Evolutionary conservation across 2,113 vertebrate genomes (phyloP).

Genomic region (Brachionichthys hirsutus): DNA sequence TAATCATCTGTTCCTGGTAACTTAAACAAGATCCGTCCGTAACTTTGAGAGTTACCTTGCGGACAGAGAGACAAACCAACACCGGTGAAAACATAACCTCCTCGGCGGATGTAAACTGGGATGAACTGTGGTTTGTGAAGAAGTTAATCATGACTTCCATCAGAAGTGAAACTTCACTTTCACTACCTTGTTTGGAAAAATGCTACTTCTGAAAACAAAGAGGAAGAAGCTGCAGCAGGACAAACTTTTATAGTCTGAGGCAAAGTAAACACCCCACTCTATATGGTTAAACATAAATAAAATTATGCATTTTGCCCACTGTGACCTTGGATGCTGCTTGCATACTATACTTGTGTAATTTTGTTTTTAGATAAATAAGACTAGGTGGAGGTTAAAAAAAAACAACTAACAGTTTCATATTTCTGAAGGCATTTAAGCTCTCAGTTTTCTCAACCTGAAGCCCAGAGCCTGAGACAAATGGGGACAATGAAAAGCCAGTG

Average conservation of each 20-base stretch:
- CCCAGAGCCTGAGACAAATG: background rate
- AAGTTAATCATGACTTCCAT: background rate
- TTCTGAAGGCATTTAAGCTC: slow-evolving; percentile 20
- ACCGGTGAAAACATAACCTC: too few relatives aligned
- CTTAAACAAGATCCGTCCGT: too few relatives aligned
- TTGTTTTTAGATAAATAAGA: slow-evolving; percentile 13
- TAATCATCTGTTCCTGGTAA: too few relatives aligned
- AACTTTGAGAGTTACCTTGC: too few relatives aligned
- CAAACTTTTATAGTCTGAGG: too few relatives aligned
- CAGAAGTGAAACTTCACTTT: background rate
- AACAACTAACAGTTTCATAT: slow-evolving; percentile 6
- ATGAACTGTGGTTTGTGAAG: background rate
- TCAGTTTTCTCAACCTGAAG: slow-evolving; percentile 4
- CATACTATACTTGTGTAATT: slow-evolving; percentile 1
- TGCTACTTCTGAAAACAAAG: background rate
- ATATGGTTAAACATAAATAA: too few relatives aligned
- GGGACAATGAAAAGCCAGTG: slow-evolving; percentile 10
- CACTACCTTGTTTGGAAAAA: too few relatives aligned
- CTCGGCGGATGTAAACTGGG: too few relatives aligned
- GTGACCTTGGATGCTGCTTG: slow-evolving; percentile 16
- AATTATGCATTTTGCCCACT: slow-evolving; percentile 2
- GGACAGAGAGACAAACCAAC: too few relatives aligned
- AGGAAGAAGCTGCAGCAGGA: too few relatives aligned
- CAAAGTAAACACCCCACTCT: too few relatives aligned
- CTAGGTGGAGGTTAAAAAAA: slow-evolving; percentile 8